Evolutionary conservation across 2,113 vertebrate genomes (phyloP).

Genomic region (Narcine bancroftii): DNA sequence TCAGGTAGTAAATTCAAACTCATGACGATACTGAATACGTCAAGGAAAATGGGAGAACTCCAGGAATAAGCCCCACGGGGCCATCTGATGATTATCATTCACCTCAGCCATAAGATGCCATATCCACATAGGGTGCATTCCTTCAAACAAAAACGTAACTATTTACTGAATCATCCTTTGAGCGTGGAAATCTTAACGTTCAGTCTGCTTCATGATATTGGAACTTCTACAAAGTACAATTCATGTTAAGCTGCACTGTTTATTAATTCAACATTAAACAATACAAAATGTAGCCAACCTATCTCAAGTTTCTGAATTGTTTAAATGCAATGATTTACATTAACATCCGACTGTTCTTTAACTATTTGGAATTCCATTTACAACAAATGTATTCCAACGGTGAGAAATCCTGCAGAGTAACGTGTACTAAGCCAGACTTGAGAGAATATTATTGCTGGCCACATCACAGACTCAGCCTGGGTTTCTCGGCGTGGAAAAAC

Average conservation of each 20-base stretch:
- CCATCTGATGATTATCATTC: neutral
- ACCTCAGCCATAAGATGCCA: neutral
- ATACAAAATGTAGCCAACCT: neutral
- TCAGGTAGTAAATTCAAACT: neutral
- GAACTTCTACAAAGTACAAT: neutral
- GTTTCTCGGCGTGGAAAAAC: neutral
- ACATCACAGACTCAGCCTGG: neutral
- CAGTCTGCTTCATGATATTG: too few species aligned
- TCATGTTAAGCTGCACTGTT: neutral
- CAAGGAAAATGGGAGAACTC: neutral
- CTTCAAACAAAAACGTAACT: neutral
- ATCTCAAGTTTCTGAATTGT: neutral
- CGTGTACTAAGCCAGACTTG: neutral
- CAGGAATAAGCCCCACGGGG: neutral
- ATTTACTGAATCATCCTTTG: neutral
- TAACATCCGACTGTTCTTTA: neutral
- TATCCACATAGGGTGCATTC: neutral
- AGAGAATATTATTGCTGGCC: neutral
- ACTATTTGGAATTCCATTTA: neutral
- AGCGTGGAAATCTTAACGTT: neutral
- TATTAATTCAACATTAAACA: neutral
- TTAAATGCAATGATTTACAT: neutral
- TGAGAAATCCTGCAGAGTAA: neutral
- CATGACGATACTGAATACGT: neutral
- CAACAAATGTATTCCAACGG: neutral